phyloP scores from a whole-genome alignment of 1,140 invertebrate species.

The Latrodectus geometricus region DNA sequence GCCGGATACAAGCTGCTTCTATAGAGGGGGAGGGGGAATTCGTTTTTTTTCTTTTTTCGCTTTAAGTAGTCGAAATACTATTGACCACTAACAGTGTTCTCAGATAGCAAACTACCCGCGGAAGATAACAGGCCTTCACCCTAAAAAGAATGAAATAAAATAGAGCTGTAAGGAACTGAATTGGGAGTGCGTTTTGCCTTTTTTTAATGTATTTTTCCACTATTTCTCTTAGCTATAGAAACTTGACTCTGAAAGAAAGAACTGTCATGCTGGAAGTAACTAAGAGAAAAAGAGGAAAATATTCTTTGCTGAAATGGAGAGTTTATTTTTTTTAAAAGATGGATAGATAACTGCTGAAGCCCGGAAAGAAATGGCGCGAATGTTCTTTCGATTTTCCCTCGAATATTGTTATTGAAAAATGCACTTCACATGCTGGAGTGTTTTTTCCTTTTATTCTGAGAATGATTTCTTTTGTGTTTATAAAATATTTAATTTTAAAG shows the following conservation, averaged over 20 bases:
- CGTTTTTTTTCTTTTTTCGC: constrained; percentile 33
- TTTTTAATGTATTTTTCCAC: constrained; percentile 20
- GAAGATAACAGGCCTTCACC: constrained; percentile 36
- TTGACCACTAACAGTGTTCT: constrained; percentile 56
- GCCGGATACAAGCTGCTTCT: constrained; percentile 11
- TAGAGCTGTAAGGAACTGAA: neutral
- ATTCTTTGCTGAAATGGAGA: constrained; percentile 2
- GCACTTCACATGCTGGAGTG: no score
- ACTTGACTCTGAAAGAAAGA: constrained; percentile 51
- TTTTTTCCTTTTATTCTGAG: no score
- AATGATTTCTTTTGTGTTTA: no score
- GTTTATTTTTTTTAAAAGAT: neutral
- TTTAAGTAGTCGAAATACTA: constrained; percentile 43
- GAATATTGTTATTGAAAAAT: neutral
- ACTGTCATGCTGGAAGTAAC: constrained; percentile 47
- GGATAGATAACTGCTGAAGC: neutral
- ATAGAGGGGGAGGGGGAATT: neutral
- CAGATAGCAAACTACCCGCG: constrained; percentile 47
- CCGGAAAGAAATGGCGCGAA: neutral
- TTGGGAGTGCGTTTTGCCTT: neutral
- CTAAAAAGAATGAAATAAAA: neutral
- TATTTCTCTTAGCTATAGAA: constrained; percentile 27
- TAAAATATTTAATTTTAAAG: no score
- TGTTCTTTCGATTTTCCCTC: neutral
- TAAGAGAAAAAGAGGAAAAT: neutral